These are phyloP conservation scores for Melitaea athalia DNA, from an alignment of 2,888 invertebrate species.

Conservation along the genomic window DNA sequence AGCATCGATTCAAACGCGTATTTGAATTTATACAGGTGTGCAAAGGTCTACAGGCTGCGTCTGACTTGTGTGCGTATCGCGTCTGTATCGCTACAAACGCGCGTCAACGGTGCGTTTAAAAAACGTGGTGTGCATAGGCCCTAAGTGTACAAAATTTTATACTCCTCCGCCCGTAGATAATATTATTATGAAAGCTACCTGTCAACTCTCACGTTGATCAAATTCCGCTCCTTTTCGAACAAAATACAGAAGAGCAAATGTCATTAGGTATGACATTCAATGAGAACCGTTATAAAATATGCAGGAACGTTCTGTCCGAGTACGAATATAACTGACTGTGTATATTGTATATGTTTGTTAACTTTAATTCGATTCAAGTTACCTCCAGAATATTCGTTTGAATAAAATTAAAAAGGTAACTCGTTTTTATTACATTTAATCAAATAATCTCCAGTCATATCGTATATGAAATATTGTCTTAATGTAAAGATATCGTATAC, in stretches of 20 bases:
- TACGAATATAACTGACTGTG: neutral
- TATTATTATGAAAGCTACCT: no score
- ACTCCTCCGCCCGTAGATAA: no score
- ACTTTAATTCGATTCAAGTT: neutral
- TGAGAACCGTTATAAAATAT: constrained; percentile 5
- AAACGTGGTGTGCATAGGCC: no score
- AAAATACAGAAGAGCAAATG: neutral
- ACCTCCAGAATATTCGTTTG: neutral
- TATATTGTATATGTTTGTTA: neutral
- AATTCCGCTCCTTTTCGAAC: neutral
- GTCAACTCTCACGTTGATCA: no score
- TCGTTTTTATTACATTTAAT: neutral
- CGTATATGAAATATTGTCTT: neutral
- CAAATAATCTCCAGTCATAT: neutral
- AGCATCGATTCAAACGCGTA: no score
- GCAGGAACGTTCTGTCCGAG: constrained; percentile 8
- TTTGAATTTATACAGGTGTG: no score
- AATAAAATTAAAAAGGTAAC: neutral
- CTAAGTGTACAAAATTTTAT: no score
- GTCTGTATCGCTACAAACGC: no score
- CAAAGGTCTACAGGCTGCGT: no score
- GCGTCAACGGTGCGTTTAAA: no score
- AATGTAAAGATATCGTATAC: no score
- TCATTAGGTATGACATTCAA: neutral
- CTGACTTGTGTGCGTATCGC: no score